Evolutionary conservation across 1,140 invertebrate species (phyloP).

Genomic region (Micrasema longulum): DNA sequence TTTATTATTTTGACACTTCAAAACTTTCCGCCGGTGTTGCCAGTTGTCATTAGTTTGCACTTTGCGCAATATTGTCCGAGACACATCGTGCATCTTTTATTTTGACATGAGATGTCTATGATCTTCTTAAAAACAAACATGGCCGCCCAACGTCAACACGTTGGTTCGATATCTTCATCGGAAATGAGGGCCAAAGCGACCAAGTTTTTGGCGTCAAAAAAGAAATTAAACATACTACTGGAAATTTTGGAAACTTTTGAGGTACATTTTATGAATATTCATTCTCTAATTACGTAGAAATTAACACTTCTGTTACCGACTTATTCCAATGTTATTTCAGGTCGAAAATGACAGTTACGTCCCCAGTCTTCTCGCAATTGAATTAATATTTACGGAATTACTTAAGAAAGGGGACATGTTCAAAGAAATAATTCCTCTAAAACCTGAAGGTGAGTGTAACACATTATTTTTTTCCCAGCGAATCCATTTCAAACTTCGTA

Average conservation of each 20-base stretch:
- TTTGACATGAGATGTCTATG: too few species aligned
- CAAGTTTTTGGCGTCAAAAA: constrained; percentile 73
- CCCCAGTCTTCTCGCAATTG: constrained; percentile 72
- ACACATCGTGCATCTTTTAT: too few species aligned
- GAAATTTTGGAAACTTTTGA: constrained; percentile 76
- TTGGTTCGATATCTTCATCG: constrained; percentile 57
- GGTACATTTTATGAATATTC: constrained; percentile 60
- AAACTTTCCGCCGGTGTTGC: too few species aligned
- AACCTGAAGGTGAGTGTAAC: constrained; percentile 58
- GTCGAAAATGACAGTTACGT: constrained; percentile 66
- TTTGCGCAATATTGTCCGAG: too few species aligned
- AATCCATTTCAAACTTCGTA: too few species aligned
- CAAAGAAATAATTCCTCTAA: constrained; percentile 69
- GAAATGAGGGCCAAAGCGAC: constrained; percentile 73
- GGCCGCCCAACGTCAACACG: constrained; percentile 40
- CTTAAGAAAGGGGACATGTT: constrained; percentile 73
- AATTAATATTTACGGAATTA: constrained; percentile 76
- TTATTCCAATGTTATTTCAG: constrained; percentile 58
- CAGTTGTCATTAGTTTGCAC: too few species aligned
- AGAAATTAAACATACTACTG: constrained; percentile 72
- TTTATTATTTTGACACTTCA: too few species aligned
- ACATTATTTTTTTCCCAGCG: too few species aligned
- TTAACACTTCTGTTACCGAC: constrained; percentile 18
- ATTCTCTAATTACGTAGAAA: constrained; percentile 44
- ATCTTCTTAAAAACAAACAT: constrained; percentile 32